Evolutionary conservation across 2,888 invertebrate genomes (phyloP).

Genomic region (Taphrorychus bicolor): DNA sequence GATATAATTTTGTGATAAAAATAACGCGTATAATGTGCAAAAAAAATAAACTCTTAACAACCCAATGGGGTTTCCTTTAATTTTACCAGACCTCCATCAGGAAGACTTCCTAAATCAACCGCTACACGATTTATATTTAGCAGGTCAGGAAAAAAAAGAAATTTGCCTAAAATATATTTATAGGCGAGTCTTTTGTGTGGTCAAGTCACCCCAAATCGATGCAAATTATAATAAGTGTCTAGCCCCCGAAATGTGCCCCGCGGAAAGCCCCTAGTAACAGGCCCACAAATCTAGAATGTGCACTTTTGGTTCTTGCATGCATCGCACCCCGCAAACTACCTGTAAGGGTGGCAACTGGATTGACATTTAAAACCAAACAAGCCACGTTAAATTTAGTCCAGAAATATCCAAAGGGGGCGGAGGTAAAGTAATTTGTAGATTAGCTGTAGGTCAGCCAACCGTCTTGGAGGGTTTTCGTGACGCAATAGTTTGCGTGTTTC

Average conservation of each 20-base stretch:
- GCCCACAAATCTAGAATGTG: neutral
- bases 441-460: constrained; percentile 37
- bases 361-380: constrained; percentile 9
- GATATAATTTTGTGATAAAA: constrained; percentile 38
- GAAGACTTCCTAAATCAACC: neutral
- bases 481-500: constrained; percentile 57
- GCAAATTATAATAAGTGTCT: neutral
- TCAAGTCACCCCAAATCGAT: constrained; percentile 4
- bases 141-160: neutral
- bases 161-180: constrained; percentile 8
- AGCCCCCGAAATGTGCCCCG: too few relatives aligned
- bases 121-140: constrained; percentile 9
- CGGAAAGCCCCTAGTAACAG: neutral
- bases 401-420: constrained; percentile 9
- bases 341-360: neutral
- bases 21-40: constrained; percentile 7
- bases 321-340: neutral
- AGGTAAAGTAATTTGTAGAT: constrained; percentile 19
- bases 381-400: constrained; percentile 23
- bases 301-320: neutral
- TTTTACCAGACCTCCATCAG: too few relatives aligned
- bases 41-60: neutral
- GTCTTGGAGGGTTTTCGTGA: constrained; percentile 47
- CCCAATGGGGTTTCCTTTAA: neutral
- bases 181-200: constrained; percentile 4